Evolutionary conservation across 2,888 invertebrate species (phyloP), one percentile per base, ranked within the genome.

Genomic region (Cantharis flavilabris): DNA sequence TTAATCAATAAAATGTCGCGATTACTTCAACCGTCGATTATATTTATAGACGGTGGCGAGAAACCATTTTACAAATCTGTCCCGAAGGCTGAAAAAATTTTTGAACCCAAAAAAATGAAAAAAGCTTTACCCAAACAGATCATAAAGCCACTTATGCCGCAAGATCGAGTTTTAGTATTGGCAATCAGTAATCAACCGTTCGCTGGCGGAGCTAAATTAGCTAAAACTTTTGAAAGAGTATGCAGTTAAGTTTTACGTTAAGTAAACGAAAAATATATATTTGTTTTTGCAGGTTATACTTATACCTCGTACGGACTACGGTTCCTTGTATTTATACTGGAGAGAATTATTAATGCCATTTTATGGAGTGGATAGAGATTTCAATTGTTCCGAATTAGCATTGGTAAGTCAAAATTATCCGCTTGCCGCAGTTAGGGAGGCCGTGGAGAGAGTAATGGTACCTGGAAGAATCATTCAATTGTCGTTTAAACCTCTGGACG

Each of bases 11-110:
- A 92, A 90, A 92, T 93, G 83, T 90, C 92, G 23, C 89, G 89
- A 79, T 73, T 91, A n/a, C 90, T 92, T 84, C 94, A 95, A 82
- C 96, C 96, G 0, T 92, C 94, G 0, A 89, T 96, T 1, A 92
- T 96, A 77, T 91, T 93, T 80, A 91, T 96, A 20, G 92, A 93
- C 5, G 89, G 90, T 69, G 93, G 91, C 0, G 94, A 94, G 76
- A 92, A 91, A 83, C 89, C 93, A 80, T 96, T 94, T 88, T 92
- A 92, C 79, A 93, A 92, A 82, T 92, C 91, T 85, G 90, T 93
- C 3, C 92, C 94, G 0, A 89, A 90, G 78, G 90, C 91, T 67
- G 93, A 94, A 80, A 92, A 91, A 86, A 87, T 90, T 18, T 86
- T 90, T 13, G 92, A 95, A 81, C 95, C 95, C 0, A 94, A 93